These are phyloP conservation scores for Crocidura indochinensis DNA, from an alignment of 2,797 vertebrate genomes.

Conservation along the genomic window DNA sequence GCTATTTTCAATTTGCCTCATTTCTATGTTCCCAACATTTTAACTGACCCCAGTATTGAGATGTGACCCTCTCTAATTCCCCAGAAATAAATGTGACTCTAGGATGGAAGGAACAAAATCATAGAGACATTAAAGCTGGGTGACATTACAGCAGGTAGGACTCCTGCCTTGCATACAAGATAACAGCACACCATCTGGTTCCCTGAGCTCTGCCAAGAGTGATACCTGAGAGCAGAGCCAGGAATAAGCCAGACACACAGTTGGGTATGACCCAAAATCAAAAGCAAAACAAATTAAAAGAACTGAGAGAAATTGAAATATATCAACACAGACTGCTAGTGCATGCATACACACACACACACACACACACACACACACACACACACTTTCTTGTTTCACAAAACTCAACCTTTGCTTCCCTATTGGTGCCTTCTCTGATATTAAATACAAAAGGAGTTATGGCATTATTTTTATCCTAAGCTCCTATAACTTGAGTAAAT, in stretches of 20 bases:
- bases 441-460: background rate
- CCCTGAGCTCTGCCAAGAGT: too few species aligned
- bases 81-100: conserved; percentile 53
- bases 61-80: conserved; percentile 9
- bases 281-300: background rate
- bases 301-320: conserved; percentile 2
- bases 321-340: background rate
- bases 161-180: too few species aligned
- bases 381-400: too few species aligned
- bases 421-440: background rate
- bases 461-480: background rate
- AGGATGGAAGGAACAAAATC: conserved; percentile 41
- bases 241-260: too few species aligned
- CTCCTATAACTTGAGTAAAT: background rate
- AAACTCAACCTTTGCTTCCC: too few species aligned
- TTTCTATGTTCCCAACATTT: conserved; percentile 60
- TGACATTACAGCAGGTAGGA: too few species aligned
- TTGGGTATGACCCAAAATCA: too few species aligned
- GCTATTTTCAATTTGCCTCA: conserved; percentile 70
- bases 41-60: conserved; percentile 52
- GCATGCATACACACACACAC: background rate
- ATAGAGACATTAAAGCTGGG: background rate
- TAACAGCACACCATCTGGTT: too few species aligned
- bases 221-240: too few species aligned
- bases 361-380: background rate